A percentile compares a stretch with the other conserved stretches of the same genome.
These are phyloP conservation scores for Nerophis ophidion DNA, from an alignment of 2,113 vertebrate species.

Conservation along the genomic window DNA sequence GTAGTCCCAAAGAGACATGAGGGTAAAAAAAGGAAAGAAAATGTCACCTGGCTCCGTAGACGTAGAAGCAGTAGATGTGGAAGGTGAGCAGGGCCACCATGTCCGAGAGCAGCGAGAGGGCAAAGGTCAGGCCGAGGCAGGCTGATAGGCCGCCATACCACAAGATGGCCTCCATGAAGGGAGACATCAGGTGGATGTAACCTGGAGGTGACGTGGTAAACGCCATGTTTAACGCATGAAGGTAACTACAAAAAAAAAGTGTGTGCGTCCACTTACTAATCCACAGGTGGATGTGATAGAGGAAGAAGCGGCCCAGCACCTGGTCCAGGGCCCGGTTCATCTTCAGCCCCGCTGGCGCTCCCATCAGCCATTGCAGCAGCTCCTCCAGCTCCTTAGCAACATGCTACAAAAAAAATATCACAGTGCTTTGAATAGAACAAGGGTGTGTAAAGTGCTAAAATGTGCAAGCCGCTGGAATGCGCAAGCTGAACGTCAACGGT, in stretches of 20 bases:
- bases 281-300: slow-evolving; percentile 98
- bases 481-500: too few relatives aligned
- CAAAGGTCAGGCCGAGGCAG: slow-evolving; percentile 87
- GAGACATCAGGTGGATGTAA: slow-evolving; percentile 94
- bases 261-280: slow-evolving; percentile 80
- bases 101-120: slow-evolving; percentile 88
- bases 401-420: slow-evolving; percentile 54
- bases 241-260: neutral
- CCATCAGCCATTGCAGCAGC: slow-evolving; percentile 97
- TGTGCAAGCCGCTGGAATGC: too few relatives aligned
- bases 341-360: slow-evolving; percentile 92
- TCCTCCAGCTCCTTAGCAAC: slow-evolving; percentile 86
- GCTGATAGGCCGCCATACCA: slow-evolving; percentile 92
- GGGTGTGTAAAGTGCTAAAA: too few relatives aligned
- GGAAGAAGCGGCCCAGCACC: slow-evolving; percentile 94
- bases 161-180: slow-evolving; percentile 90
- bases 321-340: slow-evolving; percentile 95
- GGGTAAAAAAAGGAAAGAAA: neutral
- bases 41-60: slow-evolving; percentile 91
- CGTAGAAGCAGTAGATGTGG: slow-evolving; percentile 99
- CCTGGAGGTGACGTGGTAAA: slow-evolving; percentile 60
- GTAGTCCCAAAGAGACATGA: too few relatives aligned
- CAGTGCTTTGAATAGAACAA: too few relatives aligned
- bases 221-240: neutral
- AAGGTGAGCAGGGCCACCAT: slow-evolving; percentile 92